Evolutionary conservation across 2,113 vertebrate genomes (phyloP).

Genomic region (Sapajus apella): DNA sequence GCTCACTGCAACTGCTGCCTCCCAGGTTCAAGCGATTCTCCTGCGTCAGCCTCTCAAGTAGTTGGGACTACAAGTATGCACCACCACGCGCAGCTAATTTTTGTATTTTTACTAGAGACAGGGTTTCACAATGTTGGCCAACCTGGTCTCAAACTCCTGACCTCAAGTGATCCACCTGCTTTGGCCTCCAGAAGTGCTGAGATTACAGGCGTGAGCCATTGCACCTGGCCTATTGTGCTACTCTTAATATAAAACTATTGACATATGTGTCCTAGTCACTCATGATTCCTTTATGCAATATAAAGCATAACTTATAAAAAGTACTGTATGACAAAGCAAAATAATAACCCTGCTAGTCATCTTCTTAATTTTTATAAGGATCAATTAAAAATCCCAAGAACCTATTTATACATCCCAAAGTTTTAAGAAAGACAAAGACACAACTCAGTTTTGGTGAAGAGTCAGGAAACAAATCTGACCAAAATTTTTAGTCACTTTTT

Average conservation of each 20-base stretch:
- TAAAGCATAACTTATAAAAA: slow-evolving; percentile 39
- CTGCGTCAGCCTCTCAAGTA: too few relatives aligned
- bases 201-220: too few relatives aligned
- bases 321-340: neutral
- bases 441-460: slow-evolving; percentile 38
- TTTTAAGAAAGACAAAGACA: slow-evolving; percentile 33
- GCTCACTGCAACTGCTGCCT: too few relatives aligned
- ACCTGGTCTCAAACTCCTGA: too few relatives aligned
- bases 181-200: too few relatives aligned
- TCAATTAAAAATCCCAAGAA: slow-evolving; percentile 1
- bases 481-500: slow-evolving; percentile 52
- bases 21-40: too few relatives aligned
- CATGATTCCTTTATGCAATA: neutral
- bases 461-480: slow-evolving; percentile 1
- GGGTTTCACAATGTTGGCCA: too few relatives aligned
- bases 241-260: slow-evolving; percentile 23
- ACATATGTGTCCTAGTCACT: neutral
- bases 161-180: too few relatives aligned
- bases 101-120: too few relatives aligned
- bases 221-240: neutral
- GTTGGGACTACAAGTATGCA: too few relatives aligned
- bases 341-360: neutral
- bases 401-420: slow-evolving; percentile 11
- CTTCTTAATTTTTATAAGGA: slow-evolving; percentile 18
- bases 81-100: too few relatives aligned